These are phyloP conservation scores for Sinocyclocheilus anshuiensis DNA, from an alignment of 2,113 vertebrate species.

Conservation along the genomic window DNA sequence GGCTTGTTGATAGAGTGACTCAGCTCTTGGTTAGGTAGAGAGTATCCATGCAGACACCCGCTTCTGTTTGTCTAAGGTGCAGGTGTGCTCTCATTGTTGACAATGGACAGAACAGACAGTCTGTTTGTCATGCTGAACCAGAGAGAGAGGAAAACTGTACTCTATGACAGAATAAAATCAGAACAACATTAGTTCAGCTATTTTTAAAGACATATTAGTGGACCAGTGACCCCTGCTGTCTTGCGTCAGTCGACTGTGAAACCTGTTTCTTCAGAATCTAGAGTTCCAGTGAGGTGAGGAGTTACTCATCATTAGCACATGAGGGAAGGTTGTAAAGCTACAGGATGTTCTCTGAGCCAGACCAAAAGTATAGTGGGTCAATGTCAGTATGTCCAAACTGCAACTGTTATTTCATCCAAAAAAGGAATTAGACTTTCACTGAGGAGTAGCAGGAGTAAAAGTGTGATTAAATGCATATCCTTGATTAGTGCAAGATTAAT, in stretches of 20 bases:
- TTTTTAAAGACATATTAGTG: neutral
- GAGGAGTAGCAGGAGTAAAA: neutral
- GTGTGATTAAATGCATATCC: neutral
- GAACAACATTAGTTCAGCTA: neutral
- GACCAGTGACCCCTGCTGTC: neutral
- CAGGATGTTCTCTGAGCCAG: neutral
- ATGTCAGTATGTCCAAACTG: neutral
- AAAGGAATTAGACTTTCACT: neutral
- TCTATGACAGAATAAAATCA: neutral
- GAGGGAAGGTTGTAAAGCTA: neutral
- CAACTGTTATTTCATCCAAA: neutral
- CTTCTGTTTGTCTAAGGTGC: constrained; percentile 20
- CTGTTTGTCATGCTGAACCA: constrained; percentile 4
- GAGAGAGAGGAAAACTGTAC: neutral
- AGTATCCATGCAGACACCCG: neutral
- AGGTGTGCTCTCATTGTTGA: constrained; percentile 25
- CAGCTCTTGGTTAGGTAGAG: neutral
- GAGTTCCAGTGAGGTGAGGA: neutral
- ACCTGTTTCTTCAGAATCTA: neutral
- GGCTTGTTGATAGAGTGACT: constrained; percentile 16
- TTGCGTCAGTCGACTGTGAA: neutral
- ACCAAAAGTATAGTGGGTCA: neutral
- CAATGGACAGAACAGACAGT: constrained; percentile 16
- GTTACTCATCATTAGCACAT: constrained; percentile 3
- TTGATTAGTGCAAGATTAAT: neutral